These are phyloP conservation scores for Strigops habroptila DNA, from an alignment of 2,113 vertebrate species.

Conservation along the genomic window DNA sequence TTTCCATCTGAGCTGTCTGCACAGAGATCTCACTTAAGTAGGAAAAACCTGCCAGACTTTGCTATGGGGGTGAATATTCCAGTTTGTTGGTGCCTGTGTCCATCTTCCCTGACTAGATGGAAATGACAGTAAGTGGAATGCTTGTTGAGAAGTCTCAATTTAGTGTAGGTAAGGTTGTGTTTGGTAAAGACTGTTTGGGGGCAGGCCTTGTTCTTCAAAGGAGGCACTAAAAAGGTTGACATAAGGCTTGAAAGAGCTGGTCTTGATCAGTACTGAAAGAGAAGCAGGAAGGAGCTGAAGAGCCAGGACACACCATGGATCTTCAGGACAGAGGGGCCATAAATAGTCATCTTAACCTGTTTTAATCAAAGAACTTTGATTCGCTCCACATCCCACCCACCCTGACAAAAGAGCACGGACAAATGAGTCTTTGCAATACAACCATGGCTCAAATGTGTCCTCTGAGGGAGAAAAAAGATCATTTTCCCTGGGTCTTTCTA, in stretches of 20 bases:
- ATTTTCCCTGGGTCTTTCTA: neutral
- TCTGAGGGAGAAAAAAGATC: accelerated
- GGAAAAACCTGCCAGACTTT: neutral
- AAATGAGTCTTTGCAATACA: neutral
- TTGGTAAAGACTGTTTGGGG: neutral
- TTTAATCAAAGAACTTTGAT: neutral
- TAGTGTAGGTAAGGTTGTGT: neutral
- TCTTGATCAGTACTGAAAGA: neutral
- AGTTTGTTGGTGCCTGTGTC: neutral
- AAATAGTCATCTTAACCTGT: neutral
- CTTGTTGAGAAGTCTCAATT: neutral
- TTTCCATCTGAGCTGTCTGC: neutral
- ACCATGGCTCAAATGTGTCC: neutral
- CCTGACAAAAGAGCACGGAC: neutral
- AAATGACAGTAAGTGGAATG: neutral
- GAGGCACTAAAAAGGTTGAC: neutral
- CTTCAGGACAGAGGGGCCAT: neutral
- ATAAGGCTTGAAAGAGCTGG: neutral
- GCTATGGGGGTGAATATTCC: neutral
- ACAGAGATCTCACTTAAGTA: neutral
- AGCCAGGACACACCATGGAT: neutral
- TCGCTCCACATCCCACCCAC: neutral
- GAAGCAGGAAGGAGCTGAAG: neutral
- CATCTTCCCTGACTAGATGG: neutral
- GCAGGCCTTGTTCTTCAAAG: neutral